Base-by-base conservation (phyloP, 2,113 vertebrate species). In the Bungarus multicinctus region DNA sequence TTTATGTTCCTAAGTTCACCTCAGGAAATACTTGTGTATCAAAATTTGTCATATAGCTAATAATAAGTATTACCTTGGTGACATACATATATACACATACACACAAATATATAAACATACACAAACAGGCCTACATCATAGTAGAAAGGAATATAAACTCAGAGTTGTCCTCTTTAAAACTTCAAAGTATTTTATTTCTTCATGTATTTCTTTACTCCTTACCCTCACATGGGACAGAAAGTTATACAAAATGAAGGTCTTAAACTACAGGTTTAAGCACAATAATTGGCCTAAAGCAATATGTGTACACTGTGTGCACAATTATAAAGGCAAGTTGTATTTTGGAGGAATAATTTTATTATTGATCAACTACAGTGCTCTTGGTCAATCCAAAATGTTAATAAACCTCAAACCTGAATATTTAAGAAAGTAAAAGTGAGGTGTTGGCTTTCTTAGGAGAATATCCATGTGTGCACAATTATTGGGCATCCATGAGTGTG, bases 121-220 rank as follows among this genome's bases (percentile, higher is more conserved):
- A 98, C 96, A 98, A 97, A 97, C 98, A 98, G 97, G 97, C 87
- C 23, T 95, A 93, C 93, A 94, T 95, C 97, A 92, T 89, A 88
- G 93, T 4, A 39, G 55, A 25, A 34, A 23, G 16, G 81, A 30
- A 45, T 7, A 81, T 60, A 89, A 39, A 85, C 10, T 47, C 43
- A 90, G 97, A 96, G 92, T 94, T 10, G 8, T 16, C 25, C 11
- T 16, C 47, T 30, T 50, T 27, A 50, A n/a, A 22, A 92, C 27
- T 95, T 85, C 50, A 60, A 91, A 91, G 93, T 91, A 81, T 95
- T 91, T 95, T 88, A 91, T 3, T 58, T 58, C 22, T 8, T 91
- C 85, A 5, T 91, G 81, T 93, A 91, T 23, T 93, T 92, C 90
- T 94, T 90, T 92, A 93, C 45, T 86, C 11, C n/a, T 93, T 85